Percentiles rank a stretch among this genome's conserved stretches.
These are phyloP conservation scores for Drosophila gunungcola DNA, from an alignment of 1,140 invertebrate species.

Conservation along the genomic window DNA sequence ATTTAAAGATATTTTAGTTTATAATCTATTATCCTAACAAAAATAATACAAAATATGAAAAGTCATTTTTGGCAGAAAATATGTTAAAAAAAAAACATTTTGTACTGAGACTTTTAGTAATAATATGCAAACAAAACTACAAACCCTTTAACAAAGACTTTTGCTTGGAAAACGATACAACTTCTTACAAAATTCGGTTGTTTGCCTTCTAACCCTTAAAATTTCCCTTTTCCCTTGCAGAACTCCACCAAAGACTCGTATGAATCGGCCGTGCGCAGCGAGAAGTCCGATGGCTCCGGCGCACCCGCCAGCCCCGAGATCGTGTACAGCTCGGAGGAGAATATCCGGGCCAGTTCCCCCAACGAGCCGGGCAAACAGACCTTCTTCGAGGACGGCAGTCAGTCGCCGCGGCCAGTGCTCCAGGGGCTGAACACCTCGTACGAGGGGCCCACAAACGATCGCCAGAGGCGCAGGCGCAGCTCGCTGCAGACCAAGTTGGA, in stretches of 20 bases:
- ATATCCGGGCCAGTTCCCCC: conserved; percentile 76
- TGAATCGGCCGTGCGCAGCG: conserved; percentile 81
- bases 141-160: too few relatives aligned
- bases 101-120: too few relatives aligned
- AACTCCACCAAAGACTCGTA: conserved; percentile 83
- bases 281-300: conserved; percentile 79
- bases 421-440: conserved; percentile 71
- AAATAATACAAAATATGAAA: too few relatives aligned
- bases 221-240: conserved; percentile 25
- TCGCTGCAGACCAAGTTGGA: conserved; percentile 91
- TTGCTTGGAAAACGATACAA: too few relatives aligned
- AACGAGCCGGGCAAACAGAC: conserved; percentile 79
- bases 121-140: too few relatives aligned
- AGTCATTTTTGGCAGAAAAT: too few relatives aligned
- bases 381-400: conserved; percentile 78
- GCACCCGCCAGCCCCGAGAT: conserved; percentile 72
- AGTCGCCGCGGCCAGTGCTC: conserved; percentile 49
- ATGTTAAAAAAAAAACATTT: too few relatives aligned
- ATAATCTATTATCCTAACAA: too few relatives aligned
- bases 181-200: too few relatives aligned
- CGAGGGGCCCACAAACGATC: conserved; percentile 68
- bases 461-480: conserved; percentile 87
- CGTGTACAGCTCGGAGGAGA: conserved; percentile 79
- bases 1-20: too few relatives aligned
- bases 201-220: too few relatives aligned